Evolutionary conservation across 64 coral and sea anemone genomes (phyloP).

Genomic region (Orbicella faveolata): DNA sequence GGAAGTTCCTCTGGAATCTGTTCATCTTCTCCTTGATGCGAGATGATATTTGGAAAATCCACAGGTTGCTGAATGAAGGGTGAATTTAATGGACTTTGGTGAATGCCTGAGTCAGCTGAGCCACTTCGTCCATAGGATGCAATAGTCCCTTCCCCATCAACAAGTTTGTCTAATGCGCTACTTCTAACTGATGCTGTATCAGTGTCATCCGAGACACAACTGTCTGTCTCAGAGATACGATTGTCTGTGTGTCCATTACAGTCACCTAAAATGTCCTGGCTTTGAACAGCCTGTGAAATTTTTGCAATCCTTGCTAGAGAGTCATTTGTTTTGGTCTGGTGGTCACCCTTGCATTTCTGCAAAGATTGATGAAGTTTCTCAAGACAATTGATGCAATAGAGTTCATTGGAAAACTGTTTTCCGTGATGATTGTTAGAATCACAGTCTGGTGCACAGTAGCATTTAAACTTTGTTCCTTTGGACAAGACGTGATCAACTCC

Average conservation of each 20-base stretch:
- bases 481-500: not conserved
- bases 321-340: not conserved
- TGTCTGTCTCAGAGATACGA: slow-evolving; percentile 49
- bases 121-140: slow-evolving; percentile 76
- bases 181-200: slow-evolving; percentile 24
- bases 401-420: not conserved
- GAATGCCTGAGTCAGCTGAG: slow-evolving; percentile 79
- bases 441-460: slow-evolving; percentile 24
- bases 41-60: slow-evolving; percentile 13
- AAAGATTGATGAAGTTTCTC: not conserved
- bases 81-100: slow-evolving; percentile 58
- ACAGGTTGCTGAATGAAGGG: slow-evolving; percentile 22
- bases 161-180: not conserved
- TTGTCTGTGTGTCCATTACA: not conserved
- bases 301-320: not conserved
- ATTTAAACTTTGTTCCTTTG: slow-evolving; percentile 35
- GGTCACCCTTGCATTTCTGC: not conserved
- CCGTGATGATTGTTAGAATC: not conserved
- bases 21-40: slow-evolving; percentile 15
- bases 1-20: slow-evolving; percentile 65
- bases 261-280: not conserved
- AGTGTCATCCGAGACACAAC: slow-evolving; percentile 51
- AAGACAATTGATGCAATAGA: not conserved
- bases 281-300: slow-evolving; percentile 1
- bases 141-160: slow-evolving; percentile 24